These are phyloP conservation scores for Chaetoderma sp. DNA, from an alignment of 2,888 invertebrate species.

Conservation along the genomic window DNA sequence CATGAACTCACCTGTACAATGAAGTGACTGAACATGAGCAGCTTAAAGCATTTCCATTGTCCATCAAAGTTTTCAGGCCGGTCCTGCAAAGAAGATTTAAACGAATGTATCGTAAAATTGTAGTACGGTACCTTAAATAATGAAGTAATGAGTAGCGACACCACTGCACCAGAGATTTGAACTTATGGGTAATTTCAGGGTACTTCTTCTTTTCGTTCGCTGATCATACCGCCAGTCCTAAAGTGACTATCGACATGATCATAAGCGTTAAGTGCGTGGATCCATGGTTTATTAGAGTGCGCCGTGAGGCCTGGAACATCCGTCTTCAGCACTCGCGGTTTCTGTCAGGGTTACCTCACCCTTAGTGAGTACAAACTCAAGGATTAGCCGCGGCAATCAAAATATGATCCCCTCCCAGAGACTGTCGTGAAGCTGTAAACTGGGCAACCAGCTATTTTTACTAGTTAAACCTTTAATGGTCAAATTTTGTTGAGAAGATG, in stretches of 20 bases:
- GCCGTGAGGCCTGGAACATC: no score
- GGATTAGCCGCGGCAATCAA: not conserved
- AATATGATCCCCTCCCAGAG: not conserved
- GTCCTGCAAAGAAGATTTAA: conserved; percentile 40
- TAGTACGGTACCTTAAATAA: not conserved
- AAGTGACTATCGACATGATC: no score
- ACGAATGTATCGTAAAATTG: not conserved
- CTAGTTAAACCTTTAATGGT: no score
- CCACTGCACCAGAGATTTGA: not conserved
- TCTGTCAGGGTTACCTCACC: no score
- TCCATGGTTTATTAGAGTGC: no score
- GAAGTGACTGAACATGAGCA: conserved; percentile 61
- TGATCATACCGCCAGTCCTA: no score
- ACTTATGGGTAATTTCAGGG: not conserved
- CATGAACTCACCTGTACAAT: conserved; percentile 56
- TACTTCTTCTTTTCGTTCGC: no score
- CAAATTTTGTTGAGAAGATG: no score
- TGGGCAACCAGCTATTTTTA: no score
- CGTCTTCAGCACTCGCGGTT: no score
- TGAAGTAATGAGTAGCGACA: not conserved
- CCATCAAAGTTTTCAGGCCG: conserved; percentile 51
- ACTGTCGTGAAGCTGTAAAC: no score
- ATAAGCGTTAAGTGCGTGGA: no score
- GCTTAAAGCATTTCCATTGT: conserved; percentile 62
- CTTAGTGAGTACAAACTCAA: not conserved